A percentile compares a stretch with the other conserved stretches of the same genome.
Evolutionary conservation across 2,888 invertebrate species (phyloP).

Genomic region (Drosophila testacea): DNA sequence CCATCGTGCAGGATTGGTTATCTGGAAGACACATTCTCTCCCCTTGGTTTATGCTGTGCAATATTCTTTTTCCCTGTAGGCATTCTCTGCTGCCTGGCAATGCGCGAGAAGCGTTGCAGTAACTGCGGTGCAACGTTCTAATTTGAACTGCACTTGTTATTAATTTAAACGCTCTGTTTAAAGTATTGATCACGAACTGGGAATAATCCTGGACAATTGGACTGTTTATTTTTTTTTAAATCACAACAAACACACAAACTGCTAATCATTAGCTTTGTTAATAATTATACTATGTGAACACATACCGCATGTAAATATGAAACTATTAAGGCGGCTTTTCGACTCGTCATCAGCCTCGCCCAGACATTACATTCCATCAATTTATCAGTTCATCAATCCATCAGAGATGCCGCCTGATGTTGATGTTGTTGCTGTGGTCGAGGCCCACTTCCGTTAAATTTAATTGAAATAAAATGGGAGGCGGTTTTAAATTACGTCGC

Average conservation of each 20-base stretch:
- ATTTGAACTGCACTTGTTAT: constrained; percentile 6
- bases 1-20: constrained; percentile 95
- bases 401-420: constrained; percentile 10
- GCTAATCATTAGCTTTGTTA: constrained; percentile 39
- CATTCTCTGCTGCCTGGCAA: constrained; percentile 93
- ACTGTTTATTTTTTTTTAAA: constrained; percentile 33
- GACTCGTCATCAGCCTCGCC: constrained; percentile 8
- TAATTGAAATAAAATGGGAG: constrained; percentile 77
- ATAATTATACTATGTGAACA: constrained; percentile 51
- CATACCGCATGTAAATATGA: constrained; percentile 42
- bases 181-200: neutral
- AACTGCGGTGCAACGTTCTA: constrained; percentile 94
- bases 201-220: constrained; percentile 27
- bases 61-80: constrained; percentile 91
- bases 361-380: constrained; percentile 33
- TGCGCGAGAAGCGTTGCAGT: constrained; percentile 93
- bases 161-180: neutral
- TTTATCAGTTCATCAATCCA: neutral
- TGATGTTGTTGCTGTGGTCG: constrained; percentile 27
- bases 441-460: constrained; percentile 68
- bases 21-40: constrained; percentile 94
- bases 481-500: constrained; percentile 73
- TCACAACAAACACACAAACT: constrained; percentile 34
- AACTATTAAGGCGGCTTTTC: constrained; percentile 13
- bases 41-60: constrained; percentile 91